A percentile compares a stretch with the other conserved stretches of the same genome.
Evolutionary conservation across 2,797 vertebrate species (phyloP).

Genomic region (Rhinichthys osculus): DNA sequence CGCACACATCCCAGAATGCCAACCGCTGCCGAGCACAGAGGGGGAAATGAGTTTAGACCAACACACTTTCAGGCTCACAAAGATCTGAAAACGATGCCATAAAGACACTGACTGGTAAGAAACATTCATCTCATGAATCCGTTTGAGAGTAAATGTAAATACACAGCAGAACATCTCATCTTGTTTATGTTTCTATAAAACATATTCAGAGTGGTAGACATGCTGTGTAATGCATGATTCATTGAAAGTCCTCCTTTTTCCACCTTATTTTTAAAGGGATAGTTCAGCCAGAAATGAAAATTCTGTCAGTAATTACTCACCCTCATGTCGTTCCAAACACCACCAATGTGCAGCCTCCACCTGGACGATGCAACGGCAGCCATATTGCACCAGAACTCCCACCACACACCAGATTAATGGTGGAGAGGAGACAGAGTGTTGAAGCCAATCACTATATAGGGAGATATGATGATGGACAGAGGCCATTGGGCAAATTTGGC

Average conservation of each 20-base stretch:
- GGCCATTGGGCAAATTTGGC: too few relatives aligned
- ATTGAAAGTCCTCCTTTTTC: not conserved
- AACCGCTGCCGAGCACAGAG: not conserved
- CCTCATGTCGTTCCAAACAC: not conserved
- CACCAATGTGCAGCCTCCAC: too few relatives aligned
- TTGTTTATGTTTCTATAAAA: not conserved
- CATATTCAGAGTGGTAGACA: not conserved
- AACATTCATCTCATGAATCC: not conserved
- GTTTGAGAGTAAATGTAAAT: not conserved
- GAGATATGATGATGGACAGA: too few relatives aligned
- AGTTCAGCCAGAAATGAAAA: too few relatives aligned
- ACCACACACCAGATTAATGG: too few relatives aligned
- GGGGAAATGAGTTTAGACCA: not conserved
- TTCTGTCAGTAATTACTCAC: too few relatives aligned
- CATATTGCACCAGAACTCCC: too few relatives aligned
- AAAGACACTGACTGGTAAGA: not conserved
- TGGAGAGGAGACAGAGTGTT: too few relatives aligned
- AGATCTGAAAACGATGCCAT: not conserved
- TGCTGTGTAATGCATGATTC: not conserved
- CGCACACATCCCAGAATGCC: conserved; percentile 52
- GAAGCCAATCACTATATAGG: too few relatives aligned
- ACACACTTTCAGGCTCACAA: not conserved
- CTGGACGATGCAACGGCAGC: too few relatives aligned
- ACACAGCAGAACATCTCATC: not conserved
- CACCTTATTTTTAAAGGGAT: not conserved